Base-by-base conservation (phyloP, 1,140 invertebrate species). In the Campoletis sonorensis region DNA sequence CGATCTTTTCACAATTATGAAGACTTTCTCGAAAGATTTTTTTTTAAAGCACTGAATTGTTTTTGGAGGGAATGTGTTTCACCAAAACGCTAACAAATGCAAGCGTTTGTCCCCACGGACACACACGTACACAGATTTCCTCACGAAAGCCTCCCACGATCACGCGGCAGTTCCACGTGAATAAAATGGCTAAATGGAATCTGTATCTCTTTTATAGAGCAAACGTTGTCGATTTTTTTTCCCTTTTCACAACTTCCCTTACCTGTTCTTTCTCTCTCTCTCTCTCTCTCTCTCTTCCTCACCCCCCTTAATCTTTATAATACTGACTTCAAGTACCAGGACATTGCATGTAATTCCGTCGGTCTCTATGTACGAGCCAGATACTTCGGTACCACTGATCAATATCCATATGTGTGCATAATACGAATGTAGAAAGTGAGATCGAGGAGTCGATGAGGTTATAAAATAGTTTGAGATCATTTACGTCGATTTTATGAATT, bases 121-220 rank as follows among this genome's bases (percentile, higher is more conserved):
- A 45, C 40, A 45, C 40, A 13, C 40, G 21, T 51, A 33, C 18
- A 40, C 4, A 18, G 21, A 33, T 18, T 45, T 37, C 18, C 37
- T 23, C 71, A 13, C 23, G 10, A 26, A 75, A 75, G 45, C 49
- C 72, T 54, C 72, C 72, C 72, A 75, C 72, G 49, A 75, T 75
- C 72, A 75, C 72, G 72, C 49, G 72, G 72, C 72, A 33, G 26
- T 49, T 58, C 72, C 72, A 75, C 72, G 72, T 75, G 72, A 75
- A 45, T 45, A 15, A 30, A 18, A 26, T 21, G 54, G n/a, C 84
- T 81, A 85, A 85, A 86, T 84, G 86, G 86, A 86, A 87, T 85
- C 8, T 87, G 79, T 82, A 84, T 87, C 85, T 86, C 85, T 51
- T 51, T 11, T 51, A 73, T 45, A n/a, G 71, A 26, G n/a, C 27